Evolutionary conservation across 2,888 invertebrate species (phyloP).

Genomic region (Nephrotoma flavescens): DNA sequence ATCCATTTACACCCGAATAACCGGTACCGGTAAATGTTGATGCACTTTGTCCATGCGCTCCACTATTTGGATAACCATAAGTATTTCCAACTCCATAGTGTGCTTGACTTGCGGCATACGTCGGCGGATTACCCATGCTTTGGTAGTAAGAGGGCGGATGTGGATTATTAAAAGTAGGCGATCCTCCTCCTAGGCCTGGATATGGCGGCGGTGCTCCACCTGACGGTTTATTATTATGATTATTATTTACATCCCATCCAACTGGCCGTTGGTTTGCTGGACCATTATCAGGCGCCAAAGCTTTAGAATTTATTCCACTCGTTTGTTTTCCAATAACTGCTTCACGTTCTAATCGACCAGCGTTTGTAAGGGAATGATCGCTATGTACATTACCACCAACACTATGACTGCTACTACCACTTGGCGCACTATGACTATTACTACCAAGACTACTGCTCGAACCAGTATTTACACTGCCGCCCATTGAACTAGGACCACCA

Average conservation of each 20-base stretch:
- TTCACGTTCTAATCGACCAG: background rate
- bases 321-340: background rate
- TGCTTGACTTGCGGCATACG: background rate
- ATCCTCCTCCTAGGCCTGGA: slow-evolving; percentile 3
- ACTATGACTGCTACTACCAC: background rate
- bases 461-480: background rate
- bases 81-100: background rate
- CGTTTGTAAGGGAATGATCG: background rate
- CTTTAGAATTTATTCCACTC: background rate
- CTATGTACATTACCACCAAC: background rate
- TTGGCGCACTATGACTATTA: background rate
- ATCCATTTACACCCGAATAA: background rate
- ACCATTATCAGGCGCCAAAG: background rate
- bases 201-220: slow-evolving; percentile 6
- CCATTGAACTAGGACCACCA: background rate
- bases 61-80: background rate
- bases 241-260: background rate
- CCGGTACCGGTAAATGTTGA: background rate
- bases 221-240: background rate
- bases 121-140: background rate
- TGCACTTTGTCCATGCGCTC: background rate
- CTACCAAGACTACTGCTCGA: background rate
- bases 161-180: background rate
- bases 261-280: background rate
- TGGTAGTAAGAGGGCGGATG: slow-evolving; percentile 4